These are phyloP conservation scores for Lampropteryx suffumata DNA, from an alignment of 2,888 invertebrate genomes.

Conservation along the genomic window DNA sequence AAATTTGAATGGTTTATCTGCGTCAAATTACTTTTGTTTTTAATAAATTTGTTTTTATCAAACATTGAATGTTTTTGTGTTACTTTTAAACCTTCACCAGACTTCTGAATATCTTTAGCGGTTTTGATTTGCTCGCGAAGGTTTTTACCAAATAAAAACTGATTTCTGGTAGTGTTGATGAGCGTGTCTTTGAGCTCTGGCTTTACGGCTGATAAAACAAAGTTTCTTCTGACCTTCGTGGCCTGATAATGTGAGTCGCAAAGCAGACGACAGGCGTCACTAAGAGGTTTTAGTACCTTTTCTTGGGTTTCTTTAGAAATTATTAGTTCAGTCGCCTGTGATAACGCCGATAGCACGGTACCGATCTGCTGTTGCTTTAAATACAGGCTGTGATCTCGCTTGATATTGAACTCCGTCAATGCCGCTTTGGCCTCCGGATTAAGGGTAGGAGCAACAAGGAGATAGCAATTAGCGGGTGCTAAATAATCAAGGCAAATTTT, in stretches of 20 bases:
- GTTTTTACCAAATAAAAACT: slow-evolving; percentile 5
- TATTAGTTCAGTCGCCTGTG: not conserved
- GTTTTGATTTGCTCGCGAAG: not conserved
- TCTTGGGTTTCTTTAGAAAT: not conserved
- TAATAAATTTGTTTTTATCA: no score
- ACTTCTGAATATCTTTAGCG: slow-evolving; percentile 3
- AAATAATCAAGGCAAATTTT: not conserved
- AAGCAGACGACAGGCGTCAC: slow-evolving; percentile 5
- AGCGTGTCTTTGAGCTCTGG: not conserved
- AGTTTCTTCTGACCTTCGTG: not conserved
- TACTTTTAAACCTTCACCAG: slow-evolving; percentile 2
- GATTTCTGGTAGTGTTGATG: not conserved
- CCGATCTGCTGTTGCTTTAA: slow-evolving; percentile 3
- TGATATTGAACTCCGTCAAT: not conserved
- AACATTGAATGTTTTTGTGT: no score
- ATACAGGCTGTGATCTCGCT: slow-evolving; percentile 1
- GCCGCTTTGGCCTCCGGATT: not conserved
- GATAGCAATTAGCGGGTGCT: slow-evolving; percentile 5
- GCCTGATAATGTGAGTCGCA: slow-evolving; percentile 6
- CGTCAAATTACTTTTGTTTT: no score
- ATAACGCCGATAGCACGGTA: slow-evolving; percentile 2
- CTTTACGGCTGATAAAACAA: not conserved
- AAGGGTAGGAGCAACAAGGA: not conserved
- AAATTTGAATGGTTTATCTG: no score
- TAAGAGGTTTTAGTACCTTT: not conserved